Conservation (phyloP, 2,797 vertebrate genomes). For the Lates japonicus region DNA sequence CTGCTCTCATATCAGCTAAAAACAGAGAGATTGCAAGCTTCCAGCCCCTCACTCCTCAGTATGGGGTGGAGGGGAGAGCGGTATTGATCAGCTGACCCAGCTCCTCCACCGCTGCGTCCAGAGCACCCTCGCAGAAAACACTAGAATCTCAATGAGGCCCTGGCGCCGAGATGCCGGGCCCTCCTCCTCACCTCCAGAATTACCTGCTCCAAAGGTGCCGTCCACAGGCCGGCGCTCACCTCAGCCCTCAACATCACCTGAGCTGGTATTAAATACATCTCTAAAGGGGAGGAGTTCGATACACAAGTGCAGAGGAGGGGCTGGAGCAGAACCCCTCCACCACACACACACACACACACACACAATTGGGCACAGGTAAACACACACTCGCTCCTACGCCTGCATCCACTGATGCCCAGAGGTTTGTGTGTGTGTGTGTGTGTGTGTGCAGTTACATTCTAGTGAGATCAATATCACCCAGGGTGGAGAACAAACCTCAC, state of each 20-base stretch:
- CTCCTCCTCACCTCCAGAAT: slow-evolving; percentile 45
- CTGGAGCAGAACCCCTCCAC: not conserved
- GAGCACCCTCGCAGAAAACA: slow-evolving; percentile 62
- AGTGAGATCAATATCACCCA: slow-evolving; percentile 77
- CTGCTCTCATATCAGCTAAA: slow-evolving; percentile 34
- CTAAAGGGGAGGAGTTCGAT: slow-evolving; percentile 47
- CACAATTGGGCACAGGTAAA: slow-evolving; percentile 47
- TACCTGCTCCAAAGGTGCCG: slow-evolving; percentile 38
- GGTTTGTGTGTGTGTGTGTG: not conserved
- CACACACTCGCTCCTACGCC: slow-evolving; percentile 26
- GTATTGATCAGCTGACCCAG: slow-evolving; percentile 77
- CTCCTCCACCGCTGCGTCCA: slow-evolving; percentile 47
- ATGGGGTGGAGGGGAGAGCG: slow-evolving; percentile 30
- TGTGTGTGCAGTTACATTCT: slow-evolving; percentile 45
- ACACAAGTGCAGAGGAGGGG: slow-evolving; percentile 11
- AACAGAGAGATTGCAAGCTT: slow-evolving; percentile 45
- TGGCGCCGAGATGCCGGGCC: not conserved
- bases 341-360: not conserved
- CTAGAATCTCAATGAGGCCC: slow-evolving; percentile 73
- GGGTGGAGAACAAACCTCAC: slow-evolving; percentile 72
- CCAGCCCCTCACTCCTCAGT: slow-evolving; percentile 28
- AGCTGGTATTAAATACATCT: slow-evolving; percentile 47
- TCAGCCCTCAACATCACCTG: slow-evolving; percentile 46
- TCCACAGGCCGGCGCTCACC: slow-evolving; percentile 47
- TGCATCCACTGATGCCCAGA: slow-evolving; percentile 34